Base-by-base conservation (phyloP, 2,113 vertebrate species). In the Condylura cristata region DNA sequence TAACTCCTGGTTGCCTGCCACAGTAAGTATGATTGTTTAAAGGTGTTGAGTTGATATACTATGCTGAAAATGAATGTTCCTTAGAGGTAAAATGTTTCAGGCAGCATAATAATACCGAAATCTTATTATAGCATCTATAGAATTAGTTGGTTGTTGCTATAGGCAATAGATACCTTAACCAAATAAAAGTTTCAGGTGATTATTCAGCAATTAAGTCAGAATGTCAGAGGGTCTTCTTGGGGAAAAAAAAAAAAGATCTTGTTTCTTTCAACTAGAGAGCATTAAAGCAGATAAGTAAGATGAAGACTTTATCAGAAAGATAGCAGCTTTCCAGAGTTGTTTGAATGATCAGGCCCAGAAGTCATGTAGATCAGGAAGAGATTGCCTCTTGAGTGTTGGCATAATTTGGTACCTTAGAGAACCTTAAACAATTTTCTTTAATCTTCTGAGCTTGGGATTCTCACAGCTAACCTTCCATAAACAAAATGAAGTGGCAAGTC, bases 131-230 rank as follows among this genome's bases (percentile, higher is more conserved):
- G 17, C 20, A 6, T 32, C 3, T 79, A 1, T 30, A 51, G 41
- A 91, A 89, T 82, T 37, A 60, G 24, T 51, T 93, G 41, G n/a
- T 34, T 76, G 28, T 74, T 91, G 28, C 71, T 95, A 83, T 4
- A 32, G 10, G 16, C 37, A 85, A 60, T 70, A 28, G 28, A 51
- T 79, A 30, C 30, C 48, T 89, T 93, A 80, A 60, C 53, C 11
- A 93, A 93, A 89, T 2, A 78, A 78, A 96, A 76, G 11, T 1
- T 14, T 68, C 11, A 63, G 34, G 2, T 65, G 53, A 85, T 90
- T 90, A 84, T 53, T n/a, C 24, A 80, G 34, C 44, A 88, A 61
- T 85, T 93, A 74, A 83, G 2, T 78, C 1, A 61, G 32, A 96
- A 96, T 89, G 39, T 22, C 26, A 75, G 12, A 53, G 18, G n/a